These are phyloP conservation scores for Drosophila nigromelanica DNA, from an alignment of 1,140 invertebrate genomes.

Conservation along the genomic window DNA sequence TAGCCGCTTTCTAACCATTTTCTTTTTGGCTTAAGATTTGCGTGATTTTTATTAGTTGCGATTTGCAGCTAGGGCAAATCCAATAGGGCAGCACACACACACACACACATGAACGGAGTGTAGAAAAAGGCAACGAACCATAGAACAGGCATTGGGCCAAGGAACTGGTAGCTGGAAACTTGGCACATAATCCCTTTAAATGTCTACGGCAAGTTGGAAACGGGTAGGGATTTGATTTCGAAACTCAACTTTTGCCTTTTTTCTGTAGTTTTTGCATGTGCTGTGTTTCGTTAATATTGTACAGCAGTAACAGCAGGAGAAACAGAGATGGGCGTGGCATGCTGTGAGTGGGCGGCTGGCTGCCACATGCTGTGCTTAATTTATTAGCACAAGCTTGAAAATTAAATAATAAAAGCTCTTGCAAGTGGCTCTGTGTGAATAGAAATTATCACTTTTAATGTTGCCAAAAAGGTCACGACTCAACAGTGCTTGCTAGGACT, in stretches of 20 bases:
- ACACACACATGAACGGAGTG: conserved; percentile 8
- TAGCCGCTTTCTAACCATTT: conserved; percentile 40
- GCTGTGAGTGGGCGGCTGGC: conserved; percentile 28
- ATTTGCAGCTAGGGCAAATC: conserved; percentile 66
- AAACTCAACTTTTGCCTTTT: conserved; percentile 52
- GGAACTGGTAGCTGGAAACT: conserved; percentile 43
- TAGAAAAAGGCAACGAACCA: conserved; percentile 22
- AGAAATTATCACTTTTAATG: conserved; percentile 79
- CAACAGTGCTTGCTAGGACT: conserved; percentile 4
- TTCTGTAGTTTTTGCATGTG: conserved; percentile 60
- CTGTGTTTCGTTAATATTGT: conserved; percentile 46
- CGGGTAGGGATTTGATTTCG: conserved; percentile 28
- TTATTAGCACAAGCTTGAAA: conserved; percentile 69
- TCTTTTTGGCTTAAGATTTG: conserved; percentile 57
- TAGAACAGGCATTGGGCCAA: conserved; percentile 47
- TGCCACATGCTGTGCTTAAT: conserved; percentile 64
- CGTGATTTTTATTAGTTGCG: conserved; percentile 76
- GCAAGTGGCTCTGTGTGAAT: conserved; percentile 61
- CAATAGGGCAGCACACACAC: conserved; percentile 42
- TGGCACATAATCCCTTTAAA: conserved; percentile 65
- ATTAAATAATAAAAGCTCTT: conserved; percentile 79
- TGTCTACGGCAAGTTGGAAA: conserved; percentile 16
- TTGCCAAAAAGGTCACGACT: conserved; percentile 77
- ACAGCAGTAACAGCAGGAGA: conserved; percentile 20
- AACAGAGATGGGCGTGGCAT: conserved; percentile 33